These are phyloP conservation scores for Micromys minutus DNA, from an alignment of 2,113 vertebrate species.

Conservation along the genomic window DNA sequence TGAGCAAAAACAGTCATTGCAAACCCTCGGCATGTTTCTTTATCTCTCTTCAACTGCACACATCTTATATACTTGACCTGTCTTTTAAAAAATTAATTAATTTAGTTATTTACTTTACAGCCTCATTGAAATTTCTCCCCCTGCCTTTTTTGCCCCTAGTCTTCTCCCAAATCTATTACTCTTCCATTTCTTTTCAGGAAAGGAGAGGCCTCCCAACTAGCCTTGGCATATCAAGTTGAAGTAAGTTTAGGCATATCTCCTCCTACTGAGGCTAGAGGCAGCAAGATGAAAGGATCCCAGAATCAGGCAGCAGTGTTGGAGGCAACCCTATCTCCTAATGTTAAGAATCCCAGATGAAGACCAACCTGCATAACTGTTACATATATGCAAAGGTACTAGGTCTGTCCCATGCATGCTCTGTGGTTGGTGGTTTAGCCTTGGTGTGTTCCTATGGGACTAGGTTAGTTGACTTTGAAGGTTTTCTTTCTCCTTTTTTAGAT, in stretches of 20 bases:
- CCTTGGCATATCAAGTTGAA: not conserved
- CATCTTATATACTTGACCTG: not conserved
- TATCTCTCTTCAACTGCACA: too few relatives aligned
- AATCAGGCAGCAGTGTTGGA: not conserved
- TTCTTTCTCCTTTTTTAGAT: too few relatives aligned
- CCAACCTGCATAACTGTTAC: not conserved
- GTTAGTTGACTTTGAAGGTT: not conserved
- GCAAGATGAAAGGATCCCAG: not conserved
- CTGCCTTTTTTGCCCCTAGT: not conserved
- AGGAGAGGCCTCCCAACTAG: not conserved
- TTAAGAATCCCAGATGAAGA: not conserved
- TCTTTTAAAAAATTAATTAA: not conserved
- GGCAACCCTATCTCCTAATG: not conserved
- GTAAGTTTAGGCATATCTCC: not conserved
- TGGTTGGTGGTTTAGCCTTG: not conserved
- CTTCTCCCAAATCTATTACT: not conserved
- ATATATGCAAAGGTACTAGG: not conserved
- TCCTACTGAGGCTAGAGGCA: not conserved
- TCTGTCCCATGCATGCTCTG: not conserved
- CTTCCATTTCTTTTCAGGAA: not conserved
- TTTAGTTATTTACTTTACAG: not conserved
- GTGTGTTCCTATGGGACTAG: not conserved
- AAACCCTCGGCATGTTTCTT: too few relatives aligned
- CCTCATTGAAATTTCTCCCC: not conserved
- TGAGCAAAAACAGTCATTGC: not conserved